phyloP scores from a whole-genome alignment of 30 jellyfish, hydroid and myxozoan genomes.

The Chrysaora quinquecirrha region DNA sequence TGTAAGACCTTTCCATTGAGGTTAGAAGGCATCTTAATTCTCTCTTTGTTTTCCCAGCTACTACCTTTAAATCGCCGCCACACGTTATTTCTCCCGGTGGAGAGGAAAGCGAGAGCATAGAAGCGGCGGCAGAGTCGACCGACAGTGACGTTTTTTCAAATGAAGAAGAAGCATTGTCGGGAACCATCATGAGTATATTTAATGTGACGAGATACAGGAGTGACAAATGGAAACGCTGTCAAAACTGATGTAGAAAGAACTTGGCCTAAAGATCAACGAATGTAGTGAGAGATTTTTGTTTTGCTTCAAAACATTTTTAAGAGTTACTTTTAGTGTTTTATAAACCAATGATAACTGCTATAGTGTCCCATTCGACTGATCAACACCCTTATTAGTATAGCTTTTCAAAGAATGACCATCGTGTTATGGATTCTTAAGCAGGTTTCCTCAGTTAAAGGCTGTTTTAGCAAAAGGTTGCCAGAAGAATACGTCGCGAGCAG shows the following conservation, averaged over 20 bases:
- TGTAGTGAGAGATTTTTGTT: no score
- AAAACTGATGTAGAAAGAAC: no score
- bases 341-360: background rate
- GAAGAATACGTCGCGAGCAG: no score
- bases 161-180: constrained; percentile 85
- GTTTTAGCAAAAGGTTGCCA: no score
- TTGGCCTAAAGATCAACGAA: no score
- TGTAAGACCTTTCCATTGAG: no score
- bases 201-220: constrained; percentile 66
- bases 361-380: background rate
- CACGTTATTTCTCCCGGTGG: constrained; percentile 67
- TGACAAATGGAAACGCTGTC: background rate
- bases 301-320: no score
- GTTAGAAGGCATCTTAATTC: no score
- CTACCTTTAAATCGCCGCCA: constrained; percentile 65
- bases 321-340: no score
- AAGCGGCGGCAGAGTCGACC: constrained; percentile 41
- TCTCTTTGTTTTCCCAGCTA: constrained; percentile 36
- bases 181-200: constrained; percentile 78
- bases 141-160: constrained; percentile 63
- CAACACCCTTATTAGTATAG: background rate
- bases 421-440: no score
- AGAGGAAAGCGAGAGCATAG: constrained; percentile 64
- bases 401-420: no score
- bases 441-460: no score